Percentiles rank a stretch among this genome's conserved stretches.
Evolutionary conservation across 2,797 vertebrate species (phyloP).

Genomic region (Chiloscyllium punctatum): DNA sequence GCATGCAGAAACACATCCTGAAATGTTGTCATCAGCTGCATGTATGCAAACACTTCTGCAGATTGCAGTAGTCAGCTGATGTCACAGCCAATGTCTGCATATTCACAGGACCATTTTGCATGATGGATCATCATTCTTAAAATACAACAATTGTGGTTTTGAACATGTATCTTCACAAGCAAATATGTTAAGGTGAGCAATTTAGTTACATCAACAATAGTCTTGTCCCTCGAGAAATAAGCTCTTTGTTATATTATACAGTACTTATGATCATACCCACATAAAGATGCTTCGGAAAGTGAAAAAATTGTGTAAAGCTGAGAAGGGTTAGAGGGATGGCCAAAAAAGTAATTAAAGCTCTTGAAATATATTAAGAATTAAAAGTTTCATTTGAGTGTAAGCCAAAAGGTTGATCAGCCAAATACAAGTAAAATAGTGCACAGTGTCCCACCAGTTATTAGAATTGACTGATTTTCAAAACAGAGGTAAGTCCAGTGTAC

Average conservation of each 20-base stretch:
- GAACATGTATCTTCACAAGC: not conserved
- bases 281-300: not conserved
- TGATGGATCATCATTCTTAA: no score
- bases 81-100: no score
- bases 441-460: not conserved
- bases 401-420: not conserved
- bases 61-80: no score
- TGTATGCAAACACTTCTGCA: no score
- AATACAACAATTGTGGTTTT: not conserved
- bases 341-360: not conserved
- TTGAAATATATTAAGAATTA: not conserved
- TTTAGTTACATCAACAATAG: not conserved
- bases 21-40: no score
- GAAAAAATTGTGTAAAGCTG: not conserved
- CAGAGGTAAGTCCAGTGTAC: not conserved
- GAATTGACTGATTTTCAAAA: not conserved
- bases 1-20: no score
- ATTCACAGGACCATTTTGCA: no score
- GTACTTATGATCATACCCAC: not conserved
- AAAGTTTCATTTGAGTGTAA: not conserved
- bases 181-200: not conserved
- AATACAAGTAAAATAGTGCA: not conserved
- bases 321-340: not conserved
- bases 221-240: not conserved
- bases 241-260: not conserved